Base-by-base conservation (phyloP, 2,888 invertebrate genomes). In the Thymelicus sylvestris region DNA sequence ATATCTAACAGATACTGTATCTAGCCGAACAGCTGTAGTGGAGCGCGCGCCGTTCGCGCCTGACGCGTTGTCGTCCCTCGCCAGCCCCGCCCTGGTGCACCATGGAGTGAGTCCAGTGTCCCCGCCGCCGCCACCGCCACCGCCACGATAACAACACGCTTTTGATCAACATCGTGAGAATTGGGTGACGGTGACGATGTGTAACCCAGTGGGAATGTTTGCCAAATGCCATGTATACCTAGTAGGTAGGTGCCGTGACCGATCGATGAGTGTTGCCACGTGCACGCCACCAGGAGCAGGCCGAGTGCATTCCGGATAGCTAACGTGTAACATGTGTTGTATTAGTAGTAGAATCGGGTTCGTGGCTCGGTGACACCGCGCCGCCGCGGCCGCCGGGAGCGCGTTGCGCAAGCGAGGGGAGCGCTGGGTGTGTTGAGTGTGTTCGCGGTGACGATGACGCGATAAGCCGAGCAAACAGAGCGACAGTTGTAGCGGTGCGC, bases 1-100 rank as follows among this genome's bases (percentile, higher is more conserved):
- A 87, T 90, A 90, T 89, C 91, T 89, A 83, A 81, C 83, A 88
- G 90, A 90, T 91, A 91, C 84, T 80, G 83, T 88, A 89, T 88
- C 89, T 89, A 84, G 81, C 76, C 66, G 79, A 81, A 80, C 84
- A 83, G 86, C 81, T 85, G 87, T 79, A 78, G 78, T 69, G 72
- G 65, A 55, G 44, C 15, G 71, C 63, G 72, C 73, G 67, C 66
- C 73, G 72, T 59, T 19, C 55, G 71, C 24, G 63, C 64, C 60
- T 70, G 69, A 70, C 69, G 69, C 69, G 64, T 69, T 47, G 31
- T 64, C 15, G 68, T 67, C 67, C 52, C 52, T 41, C 13, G 0
- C 52, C 50, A 10, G n/a, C 15, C 15, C 50, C 50, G 6, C 6
- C 13, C 48, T 13, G 48, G 12, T 12, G 13, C 12, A 13, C 48